Conservation (phyloP, 2,113 vertebrate species). For the Chaetodon trifascialis region DNA sequence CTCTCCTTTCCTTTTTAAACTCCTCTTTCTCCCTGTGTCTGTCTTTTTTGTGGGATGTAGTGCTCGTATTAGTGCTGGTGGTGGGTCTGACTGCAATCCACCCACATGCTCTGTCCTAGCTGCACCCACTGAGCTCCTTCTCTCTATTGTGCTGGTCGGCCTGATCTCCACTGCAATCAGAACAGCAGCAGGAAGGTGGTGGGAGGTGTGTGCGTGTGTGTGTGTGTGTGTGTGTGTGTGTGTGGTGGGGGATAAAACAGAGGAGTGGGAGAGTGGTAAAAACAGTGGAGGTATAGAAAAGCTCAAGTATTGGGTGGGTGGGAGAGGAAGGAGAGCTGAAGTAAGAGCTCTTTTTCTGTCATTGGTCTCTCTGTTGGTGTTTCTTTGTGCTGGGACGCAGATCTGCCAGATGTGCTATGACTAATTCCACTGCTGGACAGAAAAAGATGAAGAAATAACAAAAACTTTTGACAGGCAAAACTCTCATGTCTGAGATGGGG, state of each 20-base stretch:
- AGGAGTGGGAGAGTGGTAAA: slow-evolving; percentile 55
- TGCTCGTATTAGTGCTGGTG: slow-evolving; percentile 38
- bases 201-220: slow-evolving; percentile 50
- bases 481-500: slow-evolving; percentile 24
- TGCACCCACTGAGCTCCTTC: slow-evolving; percentile 50
- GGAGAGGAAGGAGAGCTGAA: slow-evolving; percentile 35
- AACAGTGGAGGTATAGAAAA: slow-evolving; percentile 28
- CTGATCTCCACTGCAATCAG: slow-evolving; percentile 64
- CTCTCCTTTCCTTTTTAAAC: slow-evolving; percentile 36
- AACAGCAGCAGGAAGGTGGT: slow-evolving; percentile 59
- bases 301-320: slow-evolving; percentile 39
- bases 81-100: slow-evolving; percentile 73
- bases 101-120: slow-evolving; percentile 74
- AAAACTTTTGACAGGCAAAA: slow-evolving; percentile 61
- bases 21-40: not conserved
- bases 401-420: slow-evolving; percentile 54
- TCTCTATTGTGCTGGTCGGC: slow-evolving; percentile 48
- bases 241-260: slow-evolving; percentile 41
- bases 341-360: slow-evolving; percentile 37
- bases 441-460: slow-evolving; percentile 16
- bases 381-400: slow-evolving; percentile 33
- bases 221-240: slow-evolving; percentile 42
- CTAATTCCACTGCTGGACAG: slow-evolving; percentile 9
- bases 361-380: slow-evolving; percentile 27
- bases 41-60: slow-evolving; percentile 27